A percentile compares a stretch with the other conserved stretches of the same genome.
Evolutionary conservation across 2,888 invertebrate genomes (phyloP).

Genomic region (Eumerus sabulonum): DNA sequence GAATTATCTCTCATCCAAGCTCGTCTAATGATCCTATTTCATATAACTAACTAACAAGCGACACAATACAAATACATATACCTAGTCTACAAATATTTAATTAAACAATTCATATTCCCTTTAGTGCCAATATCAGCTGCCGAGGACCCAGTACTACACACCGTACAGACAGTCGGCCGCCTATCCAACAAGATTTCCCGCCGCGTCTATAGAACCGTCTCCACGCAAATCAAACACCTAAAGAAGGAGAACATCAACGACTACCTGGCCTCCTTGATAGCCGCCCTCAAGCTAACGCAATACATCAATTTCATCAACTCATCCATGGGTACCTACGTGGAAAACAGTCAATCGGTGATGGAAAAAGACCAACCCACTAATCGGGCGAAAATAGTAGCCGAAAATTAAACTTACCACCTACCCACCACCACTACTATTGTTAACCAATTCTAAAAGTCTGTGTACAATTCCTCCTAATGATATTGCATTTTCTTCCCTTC

Average conservation of each 20-base stretch:
- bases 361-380: constrained; percentile 22
- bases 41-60: background rate
- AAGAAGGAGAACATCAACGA: constrained; percentile 80
- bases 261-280: constrained; percentile 79
- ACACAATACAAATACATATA: too few species aligned
- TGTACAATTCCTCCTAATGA: constrained; percentile 60
- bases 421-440: too few species aligned
- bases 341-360: constrained; percentile 58
- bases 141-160: constrained; percentile 85
- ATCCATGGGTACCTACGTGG: constrained; percentile 77
- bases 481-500: constrained; percentile 64
- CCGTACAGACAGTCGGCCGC: constrained; percentile 86
- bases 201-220: constrained; percentile 85
- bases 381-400: constrained; percentile 29
- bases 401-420: constrained; percentile 29
- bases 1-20: too few species aligned
- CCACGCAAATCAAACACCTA: constrained; percentile 81
- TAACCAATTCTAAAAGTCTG: constrained; percentile 12
- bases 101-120: too few species aligned
- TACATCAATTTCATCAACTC: constrained; percentile 79
- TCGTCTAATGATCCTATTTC: background rate
- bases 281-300: constrained; percentile 79
- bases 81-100: too few species aligned
- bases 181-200: constrained; percentile 86
- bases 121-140: constrained; percentile 82